Base-by-base conservation (phyloP, 2,113 vertebrate species). In the Rhizomys pruinosus region DNA sequence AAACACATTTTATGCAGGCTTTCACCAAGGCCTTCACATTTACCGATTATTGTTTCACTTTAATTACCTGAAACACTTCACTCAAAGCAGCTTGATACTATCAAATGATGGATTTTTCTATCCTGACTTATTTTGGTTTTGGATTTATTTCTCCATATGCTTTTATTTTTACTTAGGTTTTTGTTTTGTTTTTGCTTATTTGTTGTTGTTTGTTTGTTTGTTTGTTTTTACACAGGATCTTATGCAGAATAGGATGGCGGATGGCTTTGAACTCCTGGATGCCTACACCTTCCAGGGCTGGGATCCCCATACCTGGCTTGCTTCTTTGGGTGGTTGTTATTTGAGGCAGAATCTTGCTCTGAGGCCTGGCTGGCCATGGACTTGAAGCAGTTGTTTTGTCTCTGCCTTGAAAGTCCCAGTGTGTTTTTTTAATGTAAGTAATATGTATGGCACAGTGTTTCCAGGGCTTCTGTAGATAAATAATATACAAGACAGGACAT, bases 111-210 rank as follows among this genome's bases (percentile, higher is more conserved):
- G 3, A 3, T 52, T 82, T 82, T 91, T n/a, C n/a, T n/a, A n/a
- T n/a, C n/a, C n/a, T n/a, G n/a, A n/a, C n/a, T n/a, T n/a, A n/a
- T 72, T 86, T 90, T 20, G 8, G 37, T 86, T 92, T 95, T 12
- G 1, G 34, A 87, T 12, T 72, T 76, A 79, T 1, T 92, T 87
- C 4, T 89, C 90, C 12, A 16, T 29, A 27, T 63, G 25, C 42
- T 90, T 94, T 87, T 66, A 82, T 44, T 84, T 68, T 52, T n/a
- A 63, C 7, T 63, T 63, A 37, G 23, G 34, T 74, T 44, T 29
- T 69, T 69, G 25, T 29, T 76, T 47, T 29, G 6, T 29, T 42
- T 29, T 73, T 44, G 69, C 25, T 78, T 59, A 34, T 59, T 78
- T 55, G 29, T 52, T 52, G 1, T 29, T 44, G 4, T 44, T 29